These are phyloP conservation scores for Sthenelais limicola DNA, from an alignment of 2,888 invertebrate species.

Conservation along the genomic window DNA sequence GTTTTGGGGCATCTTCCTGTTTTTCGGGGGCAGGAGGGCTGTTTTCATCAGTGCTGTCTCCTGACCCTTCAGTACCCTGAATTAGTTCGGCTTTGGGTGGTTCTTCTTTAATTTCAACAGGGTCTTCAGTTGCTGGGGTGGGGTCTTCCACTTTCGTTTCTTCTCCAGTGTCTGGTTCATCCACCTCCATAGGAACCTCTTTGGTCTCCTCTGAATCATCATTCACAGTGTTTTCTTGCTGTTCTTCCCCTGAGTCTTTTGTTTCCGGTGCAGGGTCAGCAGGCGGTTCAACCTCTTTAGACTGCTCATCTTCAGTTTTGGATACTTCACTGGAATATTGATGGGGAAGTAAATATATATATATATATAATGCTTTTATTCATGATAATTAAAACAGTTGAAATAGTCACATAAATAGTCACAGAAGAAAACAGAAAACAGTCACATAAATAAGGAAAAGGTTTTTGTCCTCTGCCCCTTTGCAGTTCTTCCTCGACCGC, in stretches of 20 bases:
- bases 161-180: not conserved
- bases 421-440: too few relatives aligned
- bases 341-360: too few relatives aligned
- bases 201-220: not conserved
- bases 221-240: not conserved
- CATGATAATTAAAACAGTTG: too few relatives aligned
- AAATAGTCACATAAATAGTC: too few relatives aligned
- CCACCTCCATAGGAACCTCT: constrained; percentile 2
- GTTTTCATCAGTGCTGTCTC: not conserved
- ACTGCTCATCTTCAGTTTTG: too few relatives aligned
- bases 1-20: not conserved
- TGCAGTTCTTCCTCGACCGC: too few relatives aligned
- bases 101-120: not conserved
- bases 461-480: too few relatives aligned
- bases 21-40: not conserved
- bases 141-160: not conserved
- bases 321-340: too few relatives aligned
- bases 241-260: not conserved
- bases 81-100: not conserved
- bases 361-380: too few relatives aligned
- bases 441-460: too few relatives aligned
- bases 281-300: too few relatives aligned
- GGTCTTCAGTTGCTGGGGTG: not conserved
- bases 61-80: not conserved
- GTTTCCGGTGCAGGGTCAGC: not conserved